phyloP scores from a whole-genome alignment of 1,140 invertebrate species.

The Apis florea region DNA sequence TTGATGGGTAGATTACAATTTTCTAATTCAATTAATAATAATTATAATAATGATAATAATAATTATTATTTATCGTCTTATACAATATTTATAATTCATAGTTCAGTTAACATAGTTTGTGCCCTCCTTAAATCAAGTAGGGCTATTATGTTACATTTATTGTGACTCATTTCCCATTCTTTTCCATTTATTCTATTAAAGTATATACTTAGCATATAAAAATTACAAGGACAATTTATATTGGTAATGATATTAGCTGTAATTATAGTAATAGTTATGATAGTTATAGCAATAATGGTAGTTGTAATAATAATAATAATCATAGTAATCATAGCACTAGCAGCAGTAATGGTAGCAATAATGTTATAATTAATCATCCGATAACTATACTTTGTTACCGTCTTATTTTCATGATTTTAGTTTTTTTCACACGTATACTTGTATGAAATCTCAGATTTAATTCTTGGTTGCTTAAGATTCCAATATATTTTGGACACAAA shows the following conservation, averaged over 20 bases:
- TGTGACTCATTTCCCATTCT: constrained; percentile 35
- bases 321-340: constrained; percentile 55
- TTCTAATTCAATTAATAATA: constrained; percentile 59
- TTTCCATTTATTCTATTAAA: constrained; percentile 59
- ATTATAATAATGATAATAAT: constrained; percentile 64
- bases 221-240: constrained; percentile 72
- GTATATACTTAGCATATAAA: constrained; percentile 71
- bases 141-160: constrained; percentile 60
- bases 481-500: constrained; percentile 8
- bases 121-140: constrained; percentile 38
- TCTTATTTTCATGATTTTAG: constrained; percentile 16
- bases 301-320: constrained; percentile 52
- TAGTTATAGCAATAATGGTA: constrained; percentile 57
- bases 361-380: constrained; percentile 50
- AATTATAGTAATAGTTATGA: constrained; percentile 56
- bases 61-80: constrained; percentile 68
- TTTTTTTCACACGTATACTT: constrained; percentile 52
- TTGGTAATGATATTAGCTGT: constrained; percentile 57
- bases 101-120: constrained; percentile 63
- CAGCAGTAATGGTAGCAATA: constrained; percentile 50
- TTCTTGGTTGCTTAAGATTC: constrained; percentile 25
- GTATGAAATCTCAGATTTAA: constrained; percentile 30
- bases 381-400: constrained; percentile 51
- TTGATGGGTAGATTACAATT: constrained; percentile 58
- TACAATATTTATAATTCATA: constrained; percentile 70